These are phyloP conservation scores for Drosophila basisetae DNA, from an alignment of 2,888 invertebrate species.

Conservation along the genomic window DNA sequence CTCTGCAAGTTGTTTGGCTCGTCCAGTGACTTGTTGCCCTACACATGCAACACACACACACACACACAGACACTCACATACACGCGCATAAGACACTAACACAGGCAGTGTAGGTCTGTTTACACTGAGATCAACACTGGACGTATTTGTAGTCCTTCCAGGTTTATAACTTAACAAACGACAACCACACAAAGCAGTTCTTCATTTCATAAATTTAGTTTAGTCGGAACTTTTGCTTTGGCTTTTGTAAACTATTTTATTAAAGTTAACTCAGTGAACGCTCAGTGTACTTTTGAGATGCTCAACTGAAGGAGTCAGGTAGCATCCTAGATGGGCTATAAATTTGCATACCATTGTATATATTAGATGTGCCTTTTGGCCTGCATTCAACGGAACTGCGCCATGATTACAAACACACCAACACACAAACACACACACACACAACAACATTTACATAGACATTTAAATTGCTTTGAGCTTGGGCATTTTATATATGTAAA, in stretches of 20 bases:
- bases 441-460: not conserved
- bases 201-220: not conserved
- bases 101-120: not conserved
- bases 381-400: slow-evolving; percentile 10
- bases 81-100: not conserved
- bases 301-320: slow-evolving; percentile 2
- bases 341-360: slow-evolving; percentile 34
- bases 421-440: not conserved
- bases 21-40: slow-evolving; percentile 29
- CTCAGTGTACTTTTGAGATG: slow-evolving; percentile 25
- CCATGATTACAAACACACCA: not conserved
- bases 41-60: not conserved
- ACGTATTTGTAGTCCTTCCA: not conserved
- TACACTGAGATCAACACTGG: slow-evolving; percentile 16
- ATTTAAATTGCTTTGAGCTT: slow-evolving; percentile 24
- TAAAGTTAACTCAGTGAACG: not conserved
- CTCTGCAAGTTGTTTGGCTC: slow-evolving; percentile 33
- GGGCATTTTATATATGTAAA: not conserved
- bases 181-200: not conserved
- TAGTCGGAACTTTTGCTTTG: not conserved
- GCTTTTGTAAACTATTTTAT: not conserved
- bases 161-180: not conserved
- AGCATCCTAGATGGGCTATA: slow-evolving; percentile 12
- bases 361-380: slow-evolving; percentile 5
- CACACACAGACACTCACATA: not conserved